Percentiles rank a stretch among this genome's conserved stretches.
phyloP scores from a whole-genome alignment of 2,113 vertebrate species.

The Notechis scutatus region DNA sequence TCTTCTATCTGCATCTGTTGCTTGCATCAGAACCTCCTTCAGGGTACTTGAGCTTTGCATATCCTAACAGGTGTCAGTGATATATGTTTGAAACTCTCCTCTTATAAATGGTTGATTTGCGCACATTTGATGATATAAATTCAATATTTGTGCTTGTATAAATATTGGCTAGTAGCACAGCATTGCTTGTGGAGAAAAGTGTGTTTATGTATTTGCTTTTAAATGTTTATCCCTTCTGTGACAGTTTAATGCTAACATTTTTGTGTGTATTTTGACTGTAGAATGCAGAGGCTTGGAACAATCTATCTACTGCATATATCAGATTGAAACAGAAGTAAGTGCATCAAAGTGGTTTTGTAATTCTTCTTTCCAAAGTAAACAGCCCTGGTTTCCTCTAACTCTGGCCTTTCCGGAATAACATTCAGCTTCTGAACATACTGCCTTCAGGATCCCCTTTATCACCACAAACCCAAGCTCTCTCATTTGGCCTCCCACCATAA shows the following conservation, averaged over 20 bases:
- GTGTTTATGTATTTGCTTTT: not conserved
- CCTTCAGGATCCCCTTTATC: not conserved
- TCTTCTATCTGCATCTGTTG: not conserved
- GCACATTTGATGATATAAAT: not conserved
- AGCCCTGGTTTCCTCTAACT: slow-evolving; percentile 28
- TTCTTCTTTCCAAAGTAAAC: slow-evolving; percentile 46
- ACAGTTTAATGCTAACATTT: not conserved
- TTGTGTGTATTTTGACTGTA: slow-evolving; percentile 63
- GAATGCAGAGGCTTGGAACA: slow-evolving; percentile 99
- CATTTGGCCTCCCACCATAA: not conserved
- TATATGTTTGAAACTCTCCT: not conserved
- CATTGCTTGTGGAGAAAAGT: not conserved
- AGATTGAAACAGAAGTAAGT: slow-evolving; percentile 94
- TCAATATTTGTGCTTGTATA: not conserved
- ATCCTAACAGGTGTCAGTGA: not conserved
- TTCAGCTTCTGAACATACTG: not conserved
- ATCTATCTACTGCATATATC: slow-evolving; percentile 95
- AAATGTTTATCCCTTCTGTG: not conserved
- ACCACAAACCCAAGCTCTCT: not conserved
- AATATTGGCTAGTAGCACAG: not conserved
- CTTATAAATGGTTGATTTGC: not conserved
- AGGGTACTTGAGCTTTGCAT: not conserved
- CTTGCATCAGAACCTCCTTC: not conserved
- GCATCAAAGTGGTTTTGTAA: slow-evolving; percentile 32
- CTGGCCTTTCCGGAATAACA: not conserved